phyloP scores from a whole-genome alignment of 2,797 vertebrate species.

The Varecia variegata region DNA sequence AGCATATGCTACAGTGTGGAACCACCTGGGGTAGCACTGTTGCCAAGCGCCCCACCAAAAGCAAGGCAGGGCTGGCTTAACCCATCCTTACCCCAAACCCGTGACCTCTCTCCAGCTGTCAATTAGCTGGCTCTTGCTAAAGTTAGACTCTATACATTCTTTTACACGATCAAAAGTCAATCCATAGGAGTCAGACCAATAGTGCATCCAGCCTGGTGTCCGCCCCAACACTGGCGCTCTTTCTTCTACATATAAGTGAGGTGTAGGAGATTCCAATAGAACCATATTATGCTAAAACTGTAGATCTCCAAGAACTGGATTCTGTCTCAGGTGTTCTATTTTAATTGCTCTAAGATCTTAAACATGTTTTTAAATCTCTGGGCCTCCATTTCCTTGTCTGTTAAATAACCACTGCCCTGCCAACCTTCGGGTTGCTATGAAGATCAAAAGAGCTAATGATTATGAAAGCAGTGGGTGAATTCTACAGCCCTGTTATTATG shows the following conservation, averaged over 20 bases:
- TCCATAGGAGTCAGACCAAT: not conserved
- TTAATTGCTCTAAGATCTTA: not conserved
- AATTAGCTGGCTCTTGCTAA: not conserved
- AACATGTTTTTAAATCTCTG: not conserved
- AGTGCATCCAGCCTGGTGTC: not conserved
- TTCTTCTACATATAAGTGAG: not conserved
- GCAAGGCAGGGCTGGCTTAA: not conserved
- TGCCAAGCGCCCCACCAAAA: not conserved
- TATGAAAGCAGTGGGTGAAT: not conserved
- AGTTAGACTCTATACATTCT: not conserved
- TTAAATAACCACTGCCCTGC: not conserved
- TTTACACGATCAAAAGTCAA: not conserved
- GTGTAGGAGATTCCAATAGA: not conserved
- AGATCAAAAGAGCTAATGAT: not conserved
- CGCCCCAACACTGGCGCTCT: not conserved
- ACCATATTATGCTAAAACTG: not conserved
- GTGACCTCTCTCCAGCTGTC: not conserved
- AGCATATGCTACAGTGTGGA: constrained; percentile 43
- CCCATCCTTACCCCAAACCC: not conserved
- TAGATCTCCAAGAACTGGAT: not conserved
- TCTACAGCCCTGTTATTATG: not conserved
- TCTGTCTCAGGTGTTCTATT: not conserved
- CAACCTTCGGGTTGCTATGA: not conserved
- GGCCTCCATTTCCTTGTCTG: not conserved
- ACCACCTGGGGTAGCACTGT: constrained; percentile 45